These are phyloP conservation scores for Conus ventricosus DNA, from an alignment of 1,140 invertebrate genomes.

Conservation along the genomic window DNA sequence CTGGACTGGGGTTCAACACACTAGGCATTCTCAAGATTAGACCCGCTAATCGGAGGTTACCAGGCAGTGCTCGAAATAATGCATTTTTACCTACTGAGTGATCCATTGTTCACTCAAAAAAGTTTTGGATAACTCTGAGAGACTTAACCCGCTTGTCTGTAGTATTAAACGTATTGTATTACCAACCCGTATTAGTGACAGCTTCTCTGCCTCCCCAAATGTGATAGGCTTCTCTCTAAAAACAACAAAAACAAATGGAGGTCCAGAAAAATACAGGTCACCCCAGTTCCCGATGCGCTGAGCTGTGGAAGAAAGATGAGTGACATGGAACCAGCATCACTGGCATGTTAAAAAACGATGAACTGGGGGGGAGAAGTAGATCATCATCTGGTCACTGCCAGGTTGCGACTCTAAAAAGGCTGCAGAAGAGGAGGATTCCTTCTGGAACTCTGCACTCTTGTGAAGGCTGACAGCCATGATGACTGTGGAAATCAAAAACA, in stretches of 20 bases:
- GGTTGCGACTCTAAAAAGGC: not conserved
- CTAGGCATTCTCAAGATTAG: no score
- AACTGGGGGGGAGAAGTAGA: not conserved
- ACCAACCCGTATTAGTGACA: no score
- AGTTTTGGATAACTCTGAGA: no score
- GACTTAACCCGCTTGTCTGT: no score
- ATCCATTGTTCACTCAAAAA: no score
- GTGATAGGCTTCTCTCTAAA: no score
- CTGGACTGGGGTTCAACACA: no score
- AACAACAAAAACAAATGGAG: not conserved
- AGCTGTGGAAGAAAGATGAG: not conserved
- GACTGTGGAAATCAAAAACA: not conserved
- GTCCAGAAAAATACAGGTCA: not conserved
- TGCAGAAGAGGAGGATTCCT: not conserved
- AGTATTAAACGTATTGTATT: no score
- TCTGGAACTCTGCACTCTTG: not conserved
- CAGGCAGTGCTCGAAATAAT: no score
- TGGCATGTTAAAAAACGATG: not conserved
- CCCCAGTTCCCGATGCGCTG: not conserved
- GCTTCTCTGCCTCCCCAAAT: no score
- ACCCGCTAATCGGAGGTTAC: no score
- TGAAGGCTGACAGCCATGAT: not conserved
- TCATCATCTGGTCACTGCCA: slow-evolving; percentile 19
- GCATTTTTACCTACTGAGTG: no score
- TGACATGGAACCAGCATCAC: not conserved